phyloP scores from a whole-genome alignment of 2,113 vertebrate genomes.

The Rhipidura dahli region DNA sequence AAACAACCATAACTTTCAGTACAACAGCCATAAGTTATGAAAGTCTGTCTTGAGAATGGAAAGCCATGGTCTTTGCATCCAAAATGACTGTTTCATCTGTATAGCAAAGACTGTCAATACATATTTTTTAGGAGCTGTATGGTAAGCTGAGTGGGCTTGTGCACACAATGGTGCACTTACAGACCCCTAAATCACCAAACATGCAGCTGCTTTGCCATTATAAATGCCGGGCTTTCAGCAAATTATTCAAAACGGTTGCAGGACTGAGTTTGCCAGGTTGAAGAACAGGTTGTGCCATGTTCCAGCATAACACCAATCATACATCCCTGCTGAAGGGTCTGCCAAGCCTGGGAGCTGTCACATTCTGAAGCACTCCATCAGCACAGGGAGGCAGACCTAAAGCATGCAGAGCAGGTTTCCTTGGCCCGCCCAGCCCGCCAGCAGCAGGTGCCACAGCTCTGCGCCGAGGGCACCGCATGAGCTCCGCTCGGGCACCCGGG shows the following conservation, averaged over 20 bases:
- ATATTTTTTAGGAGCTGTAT: neutral
- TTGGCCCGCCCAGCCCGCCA: neutral
- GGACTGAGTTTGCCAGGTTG: neutral
- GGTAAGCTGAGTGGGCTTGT: neutral
- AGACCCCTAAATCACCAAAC: neutral
- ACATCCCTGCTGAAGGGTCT: neutral
- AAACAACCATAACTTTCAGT: neutral
- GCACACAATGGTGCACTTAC: neutral
- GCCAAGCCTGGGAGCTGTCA: neutral
- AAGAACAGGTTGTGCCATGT: neutral
- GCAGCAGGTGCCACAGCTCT: neutral
- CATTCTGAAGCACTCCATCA: neutral
- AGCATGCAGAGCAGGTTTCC: neutral
- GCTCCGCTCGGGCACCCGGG: fast-evolving
- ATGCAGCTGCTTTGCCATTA: neutral
- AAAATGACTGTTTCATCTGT: neutral
- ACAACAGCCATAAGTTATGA: neutral
- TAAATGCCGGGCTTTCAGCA: neutral
- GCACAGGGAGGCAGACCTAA: neutral
- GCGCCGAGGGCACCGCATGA: fast-evolving
- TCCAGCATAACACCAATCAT: neutral
- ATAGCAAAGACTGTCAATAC: neutral
- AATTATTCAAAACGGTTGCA: neutral
- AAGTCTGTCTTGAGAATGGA: neutral
- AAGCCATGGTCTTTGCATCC: neutral